Evolutionary conservation across 2,888 invertebrate species (phyloP).

Genomic region (Piscicola geometra): DNA sequence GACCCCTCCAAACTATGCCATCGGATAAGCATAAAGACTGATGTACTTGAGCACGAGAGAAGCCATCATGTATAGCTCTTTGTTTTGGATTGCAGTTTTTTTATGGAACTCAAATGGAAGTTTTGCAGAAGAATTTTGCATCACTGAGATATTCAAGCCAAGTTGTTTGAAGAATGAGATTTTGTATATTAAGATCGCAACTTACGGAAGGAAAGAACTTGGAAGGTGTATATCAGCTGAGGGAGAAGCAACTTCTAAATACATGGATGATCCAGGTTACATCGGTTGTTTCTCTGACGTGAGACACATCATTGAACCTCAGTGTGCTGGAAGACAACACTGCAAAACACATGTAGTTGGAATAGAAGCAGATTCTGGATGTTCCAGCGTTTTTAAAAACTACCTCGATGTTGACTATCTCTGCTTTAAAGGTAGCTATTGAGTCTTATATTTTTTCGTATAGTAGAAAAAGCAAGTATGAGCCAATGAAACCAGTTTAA

Average conservation of each 20-base stretch:
- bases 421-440: slow-evolving; percentile 8
- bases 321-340: background rate
- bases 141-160: slow-evolving; percentile 28
- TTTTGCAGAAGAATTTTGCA: slow-evolving; percentile 27
- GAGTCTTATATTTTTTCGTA: no score
- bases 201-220: slow-evolving; percentile 25
- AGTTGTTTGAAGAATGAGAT: slow-evolving; percentile 22
- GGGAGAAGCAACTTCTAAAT: background rate
- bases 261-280: background rate
- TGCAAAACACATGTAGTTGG: background rate
- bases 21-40: no score
- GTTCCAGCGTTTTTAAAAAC: background rate
- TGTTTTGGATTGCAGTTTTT: no score
- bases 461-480: no score
- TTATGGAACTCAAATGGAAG: no score
- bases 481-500: no score
- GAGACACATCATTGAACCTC: slow-evolving; percentile 10
- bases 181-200: slow-evolving; percentile 6
- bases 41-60: no score
- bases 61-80: no score
- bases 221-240: slow-evolving; percentile 25
- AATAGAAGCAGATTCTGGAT: background rate
- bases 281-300: slow-evolving; percentile 27
- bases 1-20: no score
- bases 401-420: slow-evolving; percentile 20